Base-by-base conservation (phyloP, 2,888 invertebrate genomes). In the Amphipyra tragopoginis region DNA sequence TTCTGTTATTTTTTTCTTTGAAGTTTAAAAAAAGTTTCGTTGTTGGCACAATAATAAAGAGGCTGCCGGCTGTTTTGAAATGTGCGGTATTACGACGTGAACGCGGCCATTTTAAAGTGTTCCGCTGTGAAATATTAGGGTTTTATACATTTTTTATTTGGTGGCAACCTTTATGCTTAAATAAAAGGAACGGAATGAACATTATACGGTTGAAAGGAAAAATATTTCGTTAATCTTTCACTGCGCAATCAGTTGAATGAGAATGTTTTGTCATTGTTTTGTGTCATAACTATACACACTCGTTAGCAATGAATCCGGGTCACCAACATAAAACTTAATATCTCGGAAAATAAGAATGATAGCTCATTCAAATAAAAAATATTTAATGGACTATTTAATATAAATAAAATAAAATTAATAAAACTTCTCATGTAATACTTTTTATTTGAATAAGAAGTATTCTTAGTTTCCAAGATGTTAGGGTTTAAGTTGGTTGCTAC, bases 31-130 rank as follows among this genome's bases (percentile, higher is more conserved):
- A 71, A 71, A 62, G 63, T 74, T 66, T 65, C 49, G 69, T 64
- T 65, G 66, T 72, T 69, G 58, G 65, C 65, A 69, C 66, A 71
- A 65, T 65, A 81, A 77, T 78, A 76, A 73, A 72, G 51, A 55
- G 56, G 73, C 80, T 70, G 57, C 44, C 51, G 66, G 74, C 73
- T 64, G 63, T 77, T 76, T 65, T 70, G 65, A 71, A 79, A 75
- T 60, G 72, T 62, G 47, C 67, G 66, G 71, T 69, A 78, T 80
- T 80, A 75, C 72, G 63, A 58, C 15, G 63, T 40, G 55, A 66
- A 61, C 52, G 62, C 57, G 42, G 59, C 75, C 55, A 58, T 70
- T 70, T 60, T 66, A 50, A 73, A 72, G 55, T 57, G 65, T 64
- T 48, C 50, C 53, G 48, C 55, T 65, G 62, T 73, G 73, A 75